phyloP scores from a whole-genome alignment of 2,888 invertebrate species.

The Rhagium mordax region DNA sequence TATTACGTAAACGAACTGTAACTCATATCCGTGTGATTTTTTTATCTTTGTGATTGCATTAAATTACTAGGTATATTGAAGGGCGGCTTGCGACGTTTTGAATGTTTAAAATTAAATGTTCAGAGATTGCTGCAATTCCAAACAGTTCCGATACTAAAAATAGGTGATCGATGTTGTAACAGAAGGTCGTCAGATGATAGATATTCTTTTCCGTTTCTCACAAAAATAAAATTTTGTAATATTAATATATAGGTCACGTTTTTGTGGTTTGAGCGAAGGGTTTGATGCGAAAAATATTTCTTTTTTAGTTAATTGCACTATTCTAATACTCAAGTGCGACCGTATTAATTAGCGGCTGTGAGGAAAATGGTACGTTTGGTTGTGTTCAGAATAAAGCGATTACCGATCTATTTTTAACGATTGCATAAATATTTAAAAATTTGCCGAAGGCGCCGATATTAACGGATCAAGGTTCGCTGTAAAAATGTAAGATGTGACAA shows the following conservation, averaged over 20 bases:
- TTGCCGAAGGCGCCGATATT: too few species aligned
- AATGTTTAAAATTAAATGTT: neutral
- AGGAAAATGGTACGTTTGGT: too few species aligned
- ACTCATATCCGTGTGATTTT: neutral
- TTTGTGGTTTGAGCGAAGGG: too few species aligned
- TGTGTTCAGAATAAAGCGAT: too few species aligned
- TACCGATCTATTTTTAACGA: too few species aligned
- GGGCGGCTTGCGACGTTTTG: neutral
- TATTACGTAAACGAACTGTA: slow-evolving; percentile 6
- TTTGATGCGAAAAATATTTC: too few species aligned
- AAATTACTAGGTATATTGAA: neutral
- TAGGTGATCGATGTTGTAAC: neutral
- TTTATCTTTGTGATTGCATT: slow-evolving; percentile 1
- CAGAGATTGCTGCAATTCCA: neutral
- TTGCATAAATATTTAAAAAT: too few species aligned
- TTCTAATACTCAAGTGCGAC: too few species aligned
- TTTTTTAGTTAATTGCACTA: too few species aligned
- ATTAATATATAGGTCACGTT: neutral
- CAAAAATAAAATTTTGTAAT: neutral
- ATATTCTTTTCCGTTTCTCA: neutral
- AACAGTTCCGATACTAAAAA: neutral
- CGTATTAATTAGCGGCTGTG: too few species aligned
- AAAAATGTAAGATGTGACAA: too few species aligned
- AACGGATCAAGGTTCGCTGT: too few species aligned
- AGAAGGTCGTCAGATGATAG: neutral